A percentile compares a stretch with the other conserved stretches of the same genome.
Evolutionary conservation across 2,797 vertebrate genomes (phyloP).

Genomic region (Rhinella marina): DNA sequence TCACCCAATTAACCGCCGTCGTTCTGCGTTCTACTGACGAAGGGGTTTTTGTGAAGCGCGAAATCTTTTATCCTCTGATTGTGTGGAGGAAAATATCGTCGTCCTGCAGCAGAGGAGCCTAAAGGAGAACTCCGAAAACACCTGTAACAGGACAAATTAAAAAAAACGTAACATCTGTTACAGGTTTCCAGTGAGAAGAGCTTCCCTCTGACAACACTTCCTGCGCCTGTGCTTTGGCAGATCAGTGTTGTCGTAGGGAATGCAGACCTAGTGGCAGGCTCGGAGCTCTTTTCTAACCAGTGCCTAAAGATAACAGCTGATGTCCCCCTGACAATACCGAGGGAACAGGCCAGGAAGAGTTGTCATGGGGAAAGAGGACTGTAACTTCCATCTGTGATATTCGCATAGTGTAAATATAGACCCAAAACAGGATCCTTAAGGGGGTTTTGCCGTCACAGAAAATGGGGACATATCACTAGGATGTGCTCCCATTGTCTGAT

Average conservation of each 20-base stretch:
- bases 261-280: not conserved
- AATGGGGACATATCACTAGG: no score
- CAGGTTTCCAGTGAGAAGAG: not conserved
- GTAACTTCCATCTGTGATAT: no score
- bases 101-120: not conserved
- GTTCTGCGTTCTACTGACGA: not conserved
- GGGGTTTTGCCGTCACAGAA: no score
- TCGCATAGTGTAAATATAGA: no score
- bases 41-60: not conserved
- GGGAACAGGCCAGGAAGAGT: no score
- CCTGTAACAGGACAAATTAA: not conserved
- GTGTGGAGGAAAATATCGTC: not conserved
- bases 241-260: not conserved
- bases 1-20: not conserved
- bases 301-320: not conserved
- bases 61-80: slow-evolving; percentile 7
- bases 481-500: no score
- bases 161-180: not conserved
- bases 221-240: not conserved
- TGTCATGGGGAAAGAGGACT: no score
- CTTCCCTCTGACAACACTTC: slow-evolving; percentile 9
- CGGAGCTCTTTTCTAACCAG: not conserved
- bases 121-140: not conserved
- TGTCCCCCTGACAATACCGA: not conserved
- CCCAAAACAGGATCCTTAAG: no score